Evolutionary conservation across 2,797 vertebrate species (phyloP), one percentile per base, ranked within the genome.

Genomic region (Malacoctenus gilli): DNA sequence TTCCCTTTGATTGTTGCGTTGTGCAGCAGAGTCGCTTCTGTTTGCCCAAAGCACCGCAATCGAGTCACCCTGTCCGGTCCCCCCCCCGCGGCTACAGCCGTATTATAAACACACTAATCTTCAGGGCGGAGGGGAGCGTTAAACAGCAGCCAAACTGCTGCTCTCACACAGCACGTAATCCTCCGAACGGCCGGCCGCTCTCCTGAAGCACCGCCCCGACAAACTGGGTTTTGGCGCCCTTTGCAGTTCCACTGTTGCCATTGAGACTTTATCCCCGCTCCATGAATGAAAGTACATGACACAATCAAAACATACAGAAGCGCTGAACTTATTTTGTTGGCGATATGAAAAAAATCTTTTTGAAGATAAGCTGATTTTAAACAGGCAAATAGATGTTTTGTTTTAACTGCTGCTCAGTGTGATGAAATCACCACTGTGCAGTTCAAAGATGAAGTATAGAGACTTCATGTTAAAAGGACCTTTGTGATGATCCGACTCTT

Each of bases 21-120:
- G 30, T 43, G 30, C 55, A 37, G 21, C 35, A 39, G 30, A 32
- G 32, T 9, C 59, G n/a, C n/a, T n/a, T 25, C 56, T 19, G 18
- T 14, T 19, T 8, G 36, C 20, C 30, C 41, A 72, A 57, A 55
- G 25, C 25, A 52, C 8, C 39, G 60, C 50, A 65, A 64, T 65
- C 32, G 73, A 68, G 59, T 77, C 2, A 7, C 34, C 46, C 20
- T 35, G 57, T 56, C 49, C 12, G 18, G 30, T 58, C 78, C 44
- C 41, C 50, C 14, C 20, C 44, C 41, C 50, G 13, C 20, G 32
- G 42, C 50, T 20, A 40, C 64, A 56, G 50, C 50, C n/a, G 60
- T 31, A 62, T 79, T 72, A 84, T 47, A 59, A 44, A 53, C 41
- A 59, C 48, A 53, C 41, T 73, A 62, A 85, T 83, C 59, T 70